Base-by-base conservation (phyloP, 2,888 invertebrate genomes). In the Trichopria drosophilae region DNA sequence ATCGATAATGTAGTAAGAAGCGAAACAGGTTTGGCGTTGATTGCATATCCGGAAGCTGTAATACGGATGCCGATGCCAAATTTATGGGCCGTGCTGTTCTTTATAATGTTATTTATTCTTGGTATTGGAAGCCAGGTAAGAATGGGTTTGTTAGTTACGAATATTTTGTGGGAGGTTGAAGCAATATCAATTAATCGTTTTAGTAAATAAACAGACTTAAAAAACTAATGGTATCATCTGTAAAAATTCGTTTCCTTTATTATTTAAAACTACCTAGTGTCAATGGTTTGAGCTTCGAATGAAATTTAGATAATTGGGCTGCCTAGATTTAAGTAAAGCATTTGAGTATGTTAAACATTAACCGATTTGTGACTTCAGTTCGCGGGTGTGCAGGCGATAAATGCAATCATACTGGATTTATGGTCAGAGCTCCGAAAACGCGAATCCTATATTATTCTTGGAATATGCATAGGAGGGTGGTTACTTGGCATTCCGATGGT, bases 1-100 rank as follows among this genome's bases (percentile, higher is more conserved):
- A 82, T 87, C 35, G 77, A 81, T 53, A 83, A 84, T 42, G 87
- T 87, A 1, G 86, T 85, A 1, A 78, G 81, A 60, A 79, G 81
- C 66, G 89, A 88, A 0, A 86, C 87, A 0, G 88, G 87, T 0
- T 69, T 88, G 44, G 87, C 88, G 0, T 88, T 88, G 67, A 84
- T 88, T 7, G 86, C 85, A 1, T 88, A 87, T 68, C 88, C 88
- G 2, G 88, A 88, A 73, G 88, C 88, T 0, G 77, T 88, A 3
- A 80, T 86, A 4, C 81, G 84, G 57, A 83, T 89, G 79, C 87
- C 87, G 0, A 63, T 84, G 6, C 81, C 87, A 0, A 85, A 84
- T 61, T 71, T 85, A n/a, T 87, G 87, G 88, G 80, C 84, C 0
- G 77, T 86, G 1, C 67, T 85, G 15, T 87, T 87, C 76, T 87